phyloP scores from a whole-genome alignment of 2,113 vertebrate genomes.

The Bettongia penicillata region DNA sequence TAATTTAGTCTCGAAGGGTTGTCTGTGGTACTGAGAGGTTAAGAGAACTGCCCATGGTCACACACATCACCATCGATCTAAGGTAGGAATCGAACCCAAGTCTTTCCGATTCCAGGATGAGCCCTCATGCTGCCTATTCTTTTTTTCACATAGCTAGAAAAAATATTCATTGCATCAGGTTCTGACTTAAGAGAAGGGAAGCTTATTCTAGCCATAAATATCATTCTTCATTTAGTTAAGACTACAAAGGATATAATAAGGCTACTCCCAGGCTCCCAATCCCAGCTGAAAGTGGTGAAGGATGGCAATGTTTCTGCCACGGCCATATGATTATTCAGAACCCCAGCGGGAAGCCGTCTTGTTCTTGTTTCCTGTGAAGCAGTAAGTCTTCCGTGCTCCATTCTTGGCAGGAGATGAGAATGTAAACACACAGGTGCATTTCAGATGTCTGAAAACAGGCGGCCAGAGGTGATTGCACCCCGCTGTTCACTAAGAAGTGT shows the following conservation, averaged over 20 bases:
- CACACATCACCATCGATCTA: background rate
- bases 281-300: background rate
- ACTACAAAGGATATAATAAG: background rate
- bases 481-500: constrained; percentile 26
- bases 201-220: background rate
- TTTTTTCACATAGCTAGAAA: background rate
- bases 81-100: background rate
- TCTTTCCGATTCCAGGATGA: background rate
- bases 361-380: constrained; percentile 45
- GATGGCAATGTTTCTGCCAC: background rate
- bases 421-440: constrained; percentile 29
- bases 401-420: constrained; percentile 32
- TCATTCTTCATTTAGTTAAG: background rate
- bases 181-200: background rate
- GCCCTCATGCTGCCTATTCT: background rate
- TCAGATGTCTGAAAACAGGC: constrained; percentile 19
- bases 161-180: background rate
- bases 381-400: constrained; percentile 20
- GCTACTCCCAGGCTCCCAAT: background rate
- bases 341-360: background rate
- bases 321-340: background rate
- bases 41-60: background rate
- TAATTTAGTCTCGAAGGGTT: background rate
- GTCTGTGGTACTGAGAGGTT: background rate
- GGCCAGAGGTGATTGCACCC: constrained; percentile 23